Evolutionary conservation across 2,113 vertebrate genomes (phyloP).

Genomic region (Indri indri): DNA sequence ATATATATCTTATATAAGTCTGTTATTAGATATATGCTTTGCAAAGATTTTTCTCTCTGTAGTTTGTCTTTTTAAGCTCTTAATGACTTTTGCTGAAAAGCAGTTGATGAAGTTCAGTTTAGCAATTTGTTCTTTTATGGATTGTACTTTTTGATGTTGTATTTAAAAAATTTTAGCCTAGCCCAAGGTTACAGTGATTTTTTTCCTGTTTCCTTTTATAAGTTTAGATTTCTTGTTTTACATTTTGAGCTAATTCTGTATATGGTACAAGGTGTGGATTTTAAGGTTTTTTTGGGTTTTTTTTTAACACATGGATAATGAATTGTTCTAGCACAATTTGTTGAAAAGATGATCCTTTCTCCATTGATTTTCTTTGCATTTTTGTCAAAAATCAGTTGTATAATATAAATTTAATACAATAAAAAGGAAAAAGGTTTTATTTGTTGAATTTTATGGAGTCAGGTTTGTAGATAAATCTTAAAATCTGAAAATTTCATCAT

Average conservation of each 20-base stretch:
- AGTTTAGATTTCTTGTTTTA: neutral
- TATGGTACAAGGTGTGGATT: neutral
- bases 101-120: neutral
- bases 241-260: conserved; percentile 29
- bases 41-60: neutral
- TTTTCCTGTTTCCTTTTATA: neutral
- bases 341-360: conserved; percentile 13
- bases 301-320: neutral
- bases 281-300: neutral
- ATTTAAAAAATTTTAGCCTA: conserved; percentile 2
- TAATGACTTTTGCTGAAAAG: neutral
- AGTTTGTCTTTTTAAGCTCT: neutral
- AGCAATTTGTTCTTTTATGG: neutral
- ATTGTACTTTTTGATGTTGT: neutral
- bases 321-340: neutral
- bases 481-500: conserved; percentile 9
- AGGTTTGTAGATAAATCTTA: neutral
- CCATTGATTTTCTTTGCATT: neutral
- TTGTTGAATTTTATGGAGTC: conserved; percentile 34
- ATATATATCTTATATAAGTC: neutral
- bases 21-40: conserved; percentile 1
- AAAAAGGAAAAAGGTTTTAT: neutral
- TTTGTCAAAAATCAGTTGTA: conserved; percentile 16
- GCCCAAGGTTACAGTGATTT: neutral
- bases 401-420: neutral